Evolutionary conservation across 2,888 invertebrate genomes (phyloP).

Genomic region (Monochamus alternatus): DNA sequence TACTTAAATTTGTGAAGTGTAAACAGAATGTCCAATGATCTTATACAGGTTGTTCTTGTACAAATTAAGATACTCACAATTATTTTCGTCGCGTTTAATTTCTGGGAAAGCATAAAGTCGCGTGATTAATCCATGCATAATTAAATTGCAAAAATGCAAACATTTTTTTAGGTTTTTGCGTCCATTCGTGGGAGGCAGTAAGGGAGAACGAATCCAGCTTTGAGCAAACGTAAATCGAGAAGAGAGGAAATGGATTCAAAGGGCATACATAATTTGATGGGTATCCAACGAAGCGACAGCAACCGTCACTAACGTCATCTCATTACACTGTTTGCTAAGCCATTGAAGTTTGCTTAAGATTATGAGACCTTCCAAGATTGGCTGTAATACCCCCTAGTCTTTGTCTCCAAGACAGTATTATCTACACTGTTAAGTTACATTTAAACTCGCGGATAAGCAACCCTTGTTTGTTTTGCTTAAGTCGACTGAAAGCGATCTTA

Average conservation of each 20-base stretch:
- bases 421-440: constrained; percentile 58
- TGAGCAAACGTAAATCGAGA: constrained; percentile 5
- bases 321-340: constrained; percentile 64
- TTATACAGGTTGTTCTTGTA: no score
- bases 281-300: constrained; percentile 52
- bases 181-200: constrained; percentile 7
- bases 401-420: constrained; percentile 63
- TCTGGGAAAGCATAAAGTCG: no score
- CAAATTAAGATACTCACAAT: no score
- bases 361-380: constrained; percentile 56
- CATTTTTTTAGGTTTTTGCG: neutral
- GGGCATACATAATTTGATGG: constrained; percentile 59
- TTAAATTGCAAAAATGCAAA: constrained; percentile 2
- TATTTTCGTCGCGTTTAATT: no score
- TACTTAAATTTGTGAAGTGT: no score
- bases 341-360: constrained; percentile 64
- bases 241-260: constrained; percentile 45
- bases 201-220: constrained; percentile 1
- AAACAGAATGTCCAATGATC: no score
- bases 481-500: constrained; percentile 65
- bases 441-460: constrained; percentile 61
- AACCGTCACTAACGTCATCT: constrained; percentile 59
- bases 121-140: no score
- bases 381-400: constrained; percentile 53
- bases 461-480: constrained; percentile 65